Evolutionary conservation across 2,113 vertebrate genomes (phyloP).

Genomic region (Eira barbara): DNA sequence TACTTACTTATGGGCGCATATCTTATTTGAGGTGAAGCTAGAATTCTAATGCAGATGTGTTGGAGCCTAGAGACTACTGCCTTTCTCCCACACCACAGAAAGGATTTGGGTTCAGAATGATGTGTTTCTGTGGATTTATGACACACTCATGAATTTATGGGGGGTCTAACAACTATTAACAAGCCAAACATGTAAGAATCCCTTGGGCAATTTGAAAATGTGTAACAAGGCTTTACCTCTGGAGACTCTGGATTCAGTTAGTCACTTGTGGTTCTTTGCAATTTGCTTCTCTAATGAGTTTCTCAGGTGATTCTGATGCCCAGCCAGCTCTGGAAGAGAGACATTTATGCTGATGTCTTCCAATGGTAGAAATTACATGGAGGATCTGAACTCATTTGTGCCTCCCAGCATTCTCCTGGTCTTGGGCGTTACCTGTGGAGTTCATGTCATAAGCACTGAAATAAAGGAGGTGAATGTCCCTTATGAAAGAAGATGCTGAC

Average conservation of each 20-base stretch:
- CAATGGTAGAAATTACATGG: not conserved
- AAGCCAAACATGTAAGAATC: not conserved
- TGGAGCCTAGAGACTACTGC: not conserved
- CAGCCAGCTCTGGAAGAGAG: not conserved
- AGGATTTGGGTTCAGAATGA: not conserved
- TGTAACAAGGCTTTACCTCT: not conserved
- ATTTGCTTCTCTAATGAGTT: conserved; percentile 8
- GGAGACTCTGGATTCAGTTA: not conserved
- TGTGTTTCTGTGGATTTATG: not conserved
- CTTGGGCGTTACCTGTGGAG: not conserved
- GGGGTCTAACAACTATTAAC: not conserved
- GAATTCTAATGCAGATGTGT: not conserved
- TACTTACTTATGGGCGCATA: not conserved
- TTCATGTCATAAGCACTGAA: not conserved
- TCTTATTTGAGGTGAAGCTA: not conserved
- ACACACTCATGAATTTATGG: not conserved
- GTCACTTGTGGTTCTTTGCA: not conserved
- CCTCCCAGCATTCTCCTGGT: not conserved
- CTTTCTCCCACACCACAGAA: not conserved
- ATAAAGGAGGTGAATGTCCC: not conserved
- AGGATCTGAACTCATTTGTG: not conserved
- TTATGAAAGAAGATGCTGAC: not conserved
- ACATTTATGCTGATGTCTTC: not conserved
- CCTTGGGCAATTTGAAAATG: not conserved
- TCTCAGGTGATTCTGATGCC: not conserved